A percentile compares a stretch with the other conserved stretches of the same genome.
phyloP scores from a whole-genome alignment of 2,888 invertebrate species.

The Parnassius smintheus region DNA sequence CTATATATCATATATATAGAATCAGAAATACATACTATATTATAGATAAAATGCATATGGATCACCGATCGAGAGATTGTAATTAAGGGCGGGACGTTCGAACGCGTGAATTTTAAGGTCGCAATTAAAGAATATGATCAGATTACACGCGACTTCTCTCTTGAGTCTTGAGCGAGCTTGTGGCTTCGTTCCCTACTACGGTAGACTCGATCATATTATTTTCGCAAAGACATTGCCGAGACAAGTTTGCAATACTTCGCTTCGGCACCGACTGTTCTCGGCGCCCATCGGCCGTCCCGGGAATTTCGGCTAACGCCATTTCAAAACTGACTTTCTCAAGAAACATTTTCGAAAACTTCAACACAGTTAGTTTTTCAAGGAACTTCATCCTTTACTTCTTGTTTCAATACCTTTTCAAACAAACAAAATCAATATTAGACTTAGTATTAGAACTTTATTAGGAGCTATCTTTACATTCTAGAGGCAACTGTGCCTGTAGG shows the following conservation, averaged over 20 bases:
- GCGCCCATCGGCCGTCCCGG: slow-evolving; percentile 58
- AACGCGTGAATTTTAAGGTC: slow-evolving; percentile 29
- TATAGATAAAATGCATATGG: slow-evolving; percentile 56
- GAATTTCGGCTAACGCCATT: slow-evolving; percentile 67
- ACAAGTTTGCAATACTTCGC: slow-evolving; percentile 51
- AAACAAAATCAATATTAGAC: slow-evolving; percentile 88
- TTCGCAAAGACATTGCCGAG: slow-evolving; percentile 63
- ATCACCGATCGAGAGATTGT: slow-evolving; percentile 46
- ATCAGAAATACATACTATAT: slow-evolving; percentile 58
- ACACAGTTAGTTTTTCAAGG: slow-evolving; percentile 79
- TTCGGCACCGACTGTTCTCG: slow-evolving; percentile 52
- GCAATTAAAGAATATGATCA: slow-evolving; percentile 69
- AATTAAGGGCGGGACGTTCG: slow-evolving; percentile 25
- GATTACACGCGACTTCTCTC: slow-evolving; percentile 58
- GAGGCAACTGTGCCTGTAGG: slow-evolving; percentile 57
- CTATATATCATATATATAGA: slow-evolving; percentile 54
- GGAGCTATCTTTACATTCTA: slow-evolving; percentile 72
- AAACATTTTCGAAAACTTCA: slow-evolving; percentile 80
- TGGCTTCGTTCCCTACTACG: slow-evolving; percentile 44
- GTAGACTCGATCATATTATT: slow-evolving; percentile 74
- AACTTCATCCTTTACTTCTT: slow-evolving; percentile 91
- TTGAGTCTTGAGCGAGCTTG: slow-evolving; percentile 61
- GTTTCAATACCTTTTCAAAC: slow-evolving; percentile 92
- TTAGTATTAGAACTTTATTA: slow-evolving; percentile 77
- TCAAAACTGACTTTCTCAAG: slow-evolving; percentile 71